Percentiles rank a stretch among this genome's conserved stretches.
These are phyloP conservation scores for Fabriciana adippe DNA, from an alignment of 2,888 invertebrate genomes.

Conservation along the genomic window DNA sequence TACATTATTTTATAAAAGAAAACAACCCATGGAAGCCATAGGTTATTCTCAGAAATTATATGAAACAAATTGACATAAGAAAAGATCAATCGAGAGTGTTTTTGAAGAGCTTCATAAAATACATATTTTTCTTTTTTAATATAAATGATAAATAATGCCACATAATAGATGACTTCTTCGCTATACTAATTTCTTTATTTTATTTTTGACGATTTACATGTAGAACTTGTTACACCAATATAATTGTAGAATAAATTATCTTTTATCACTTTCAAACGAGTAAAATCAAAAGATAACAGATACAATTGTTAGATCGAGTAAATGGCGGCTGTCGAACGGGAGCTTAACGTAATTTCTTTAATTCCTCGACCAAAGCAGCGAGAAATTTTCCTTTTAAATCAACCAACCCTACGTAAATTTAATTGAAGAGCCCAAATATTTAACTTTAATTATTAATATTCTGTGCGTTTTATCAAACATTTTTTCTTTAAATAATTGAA, in stretches of 20 bases:
- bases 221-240: neutral
- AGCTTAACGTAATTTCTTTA: conserved; percentile 56
- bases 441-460: conserved; percentile 70
- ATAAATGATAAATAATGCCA: no score
- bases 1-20: no score
- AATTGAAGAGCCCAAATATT: conserved; percentile 69
- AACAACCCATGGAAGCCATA: no score
- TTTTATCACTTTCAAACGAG: conserved; percentile 11
- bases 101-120: no score
- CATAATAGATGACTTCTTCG: no score
- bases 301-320: conserved; percentile 16
- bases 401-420: conserved; percentile 59
- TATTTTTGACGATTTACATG: neutral
- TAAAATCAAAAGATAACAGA: conserved; percentile 15
- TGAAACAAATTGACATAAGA: no score
- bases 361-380: conserved; percentile 46
- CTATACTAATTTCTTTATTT: neutral
- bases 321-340: conserved; percentile 40
- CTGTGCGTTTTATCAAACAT: conserved; percentile 19
- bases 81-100: no score
- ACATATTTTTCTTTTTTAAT: no score
- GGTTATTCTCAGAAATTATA: no score
- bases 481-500: no score
- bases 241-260: neutral
- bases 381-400: conserved; percentile 61